Conservation (phyloP, 2,113 vertebrate species). For the Prionailurus viverrinus region DNA sequence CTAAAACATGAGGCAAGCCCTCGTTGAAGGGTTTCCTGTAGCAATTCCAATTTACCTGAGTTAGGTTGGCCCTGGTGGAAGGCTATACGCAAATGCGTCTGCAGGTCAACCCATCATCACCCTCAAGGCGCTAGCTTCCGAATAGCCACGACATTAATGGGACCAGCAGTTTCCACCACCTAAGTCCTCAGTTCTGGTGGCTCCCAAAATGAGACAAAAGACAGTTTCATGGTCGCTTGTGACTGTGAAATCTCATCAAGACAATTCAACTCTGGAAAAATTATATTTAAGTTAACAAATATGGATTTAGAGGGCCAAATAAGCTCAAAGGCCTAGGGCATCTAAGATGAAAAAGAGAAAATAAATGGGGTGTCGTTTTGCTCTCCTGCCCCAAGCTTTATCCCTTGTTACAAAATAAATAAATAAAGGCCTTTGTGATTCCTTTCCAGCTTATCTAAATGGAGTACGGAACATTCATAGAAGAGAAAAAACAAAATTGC, state of each 20-base stretch:
- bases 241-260: not conserved
- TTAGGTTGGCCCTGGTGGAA: not conserved
- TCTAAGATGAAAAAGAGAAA: constrained; percentile 13
- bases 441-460: not conserved
- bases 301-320: not conserved
- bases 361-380: not conserved
- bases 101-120: not conserved
- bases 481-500: not conserved
- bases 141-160: not conserved
- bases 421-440: not conserved
- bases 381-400: not conserved
- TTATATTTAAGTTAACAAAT: constrained; percentile 60
- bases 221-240: not conserved
- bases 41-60: not conserved
- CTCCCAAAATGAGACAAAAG: not conserved
- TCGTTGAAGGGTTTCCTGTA: not conserved
- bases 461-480: not conserved
- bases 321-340: not conserved
- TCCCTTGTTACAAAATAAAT: not conserved
- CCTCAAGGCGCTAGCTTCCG: not conserved
- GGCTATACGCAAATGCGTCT: not conserved
- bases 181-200: not conserved
- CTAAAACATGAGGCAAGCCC: not conserved
- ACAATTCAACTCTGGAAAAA: not conserved
- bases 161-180: not conserved